phyloP scores from a whole-genome alignment of 2,113 vertebrate species.

The Eurypyga helias region DNA sequence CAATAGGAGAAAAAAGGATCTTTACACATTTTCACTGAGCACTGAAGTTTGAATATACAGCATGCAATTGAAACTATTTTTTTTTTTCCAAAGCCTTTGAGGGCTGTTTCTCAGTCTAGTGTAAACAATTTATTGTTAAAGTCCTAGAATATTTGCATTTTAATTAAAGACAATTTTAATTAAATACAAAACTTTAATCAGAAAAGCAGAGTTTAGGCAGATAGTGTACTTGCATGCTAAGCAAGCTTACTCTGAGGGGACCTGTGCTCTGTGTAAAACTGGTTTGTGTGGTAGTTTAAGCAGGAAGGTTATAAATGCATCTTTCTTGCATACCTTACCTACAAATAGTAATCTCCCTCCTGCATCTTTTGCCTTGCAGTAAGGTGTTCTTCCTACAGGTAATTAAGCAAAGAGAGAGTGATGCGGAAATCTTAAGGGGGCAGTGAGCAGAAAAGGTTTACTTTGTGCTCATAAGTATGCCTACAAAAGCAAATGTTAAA shows the following conservation, averaged over 20 bases:
- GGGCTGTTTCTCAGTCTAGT: conserved; percentile 74
- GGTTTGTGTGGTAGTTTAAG: conserved; percentile 41
- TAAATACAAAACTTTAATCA: conserved; percentile 77
- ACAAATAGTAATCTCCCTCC: conserved; percentile 24
- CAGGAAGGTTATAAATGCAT: conserved; percentile 12
- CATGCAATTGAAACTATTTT: conserved; percentile 65
- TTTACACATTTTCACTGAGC: conserved; percentile 63
- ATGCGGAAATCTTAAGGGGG: background rate
- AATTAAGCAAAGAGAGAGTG: background rate
- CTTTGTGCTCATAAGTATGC: background rate
- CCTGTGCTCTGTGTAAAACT: conserved; percentile 19
- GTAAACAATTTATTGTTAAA: conserved; percentile 80
- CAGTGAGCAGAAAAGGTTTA: background rate
- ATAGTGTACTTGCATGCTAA: conserved; percentile 60
- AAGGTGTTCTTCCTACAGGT: background rate
- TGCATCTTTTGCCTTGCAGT: conserved; percentile 8
- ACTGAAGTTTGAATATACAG: conserved; percentile 74
- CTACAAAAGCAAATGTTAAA: background rate
- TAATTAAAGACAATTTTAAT: conserved; percentile 79
- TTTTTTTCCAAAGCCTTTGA: conserved; percentile 71
- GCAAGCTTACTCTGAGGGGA: conserved; percentile 52
- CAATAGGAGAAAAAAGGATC: conserved; percentile 60
- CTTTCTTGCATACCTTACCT: conserved; percentile 46
- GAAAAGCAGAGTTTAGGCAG: conserved; percentile 72
- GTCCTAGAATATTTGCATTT: conserved; percentile 81